Evolutionary conservation across 2,113 vertebrate species (phyloP), one percentile per base, ranked within the genome.

Genomic region (Sula dactylatra): DNA sequence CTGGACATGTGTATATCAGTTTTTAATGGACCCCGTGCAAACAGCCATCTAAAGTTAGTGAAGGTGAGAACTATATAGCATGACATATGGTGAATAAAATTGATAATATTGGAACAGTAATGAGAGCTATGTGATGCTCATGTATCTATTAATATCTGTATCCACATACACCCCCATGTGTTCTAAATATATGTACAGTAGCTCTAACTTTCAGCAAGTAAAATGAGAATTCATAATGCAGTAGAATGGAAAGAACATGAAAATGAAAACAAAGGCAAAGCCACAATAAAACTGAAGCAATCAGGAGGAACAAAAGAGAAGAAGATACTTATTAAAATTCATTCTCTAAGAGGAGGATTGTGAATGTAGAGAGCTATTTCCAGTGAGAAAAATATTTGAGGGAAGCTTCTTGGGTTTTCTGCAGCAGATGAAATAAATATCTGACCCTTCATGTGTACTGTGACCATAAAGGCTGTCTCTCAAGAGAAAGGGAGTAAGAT

Each of bases 171-270:
- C 86, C 92, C 96, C 96, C 96, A 79, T 49, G 10, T 64, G 55
- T 94, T 95, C 95, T 97, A 98, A 96, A 97, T 97, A 97, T 96
- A 97, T 34, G 21, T 94, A 94, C 94, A 96, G 91, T 88, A 95
- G 71, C 86, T 97, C 76, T 96, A 94, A 93, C 50, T 89, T 97
- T 77, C 94, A 94, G 90, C 81, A 94, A 95, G 90, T 89, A 84
- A 97, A 95, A 94, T 94, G 80, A 96, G 88, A 94, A 95, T 91
- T 55, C 70, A 82, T 78, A 97, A 95, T 82, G 88, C 90, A 74
- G 72, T 55, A 90, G 62, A 97, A 81, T 62, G 73, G 54, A 88
- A 83, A 84, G 78, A 85, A 91, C 70, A 74, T 54, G 47, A 94
- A 91, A 84, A 96, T 62, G 42, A 92, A 97, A 96, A 95, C 71